These are phyloP conservation scores for Yponomeuta cagnagella DNA, from an alignment of 2,888 invertebrate species.

Conservation along the genomic window DNA sequence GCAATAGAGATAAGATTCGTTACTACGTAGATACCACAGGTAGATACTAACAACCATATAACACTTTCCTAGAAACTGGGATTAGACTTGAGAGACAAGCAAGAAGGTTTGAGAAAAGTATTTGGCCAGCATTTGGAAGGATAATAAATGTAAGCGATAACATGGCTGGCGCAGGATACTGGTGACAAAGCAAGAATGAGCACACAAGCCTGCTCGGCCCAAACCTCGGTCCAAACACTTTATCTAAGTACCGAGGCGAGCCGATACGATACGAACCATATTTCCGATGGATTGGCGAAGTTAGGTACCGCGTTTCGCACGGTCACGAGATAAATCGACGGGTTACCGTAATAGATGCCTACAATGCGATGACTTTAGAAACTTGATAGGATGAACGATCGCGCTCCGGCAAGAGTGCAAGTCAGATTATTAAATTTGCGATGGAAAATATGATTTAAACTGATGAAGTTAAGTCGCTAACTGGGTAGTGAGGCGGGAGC, in stretches of 20 bases:
- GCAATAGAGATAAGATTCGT: neutral
- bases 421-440: slow-evolving; percentile 1
- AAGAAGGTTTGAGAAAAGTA: neutral
- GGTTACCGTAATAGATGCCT: neutral
- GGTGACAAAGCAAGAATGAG: slow-evolving; percentile 1
- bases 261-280: neutral
- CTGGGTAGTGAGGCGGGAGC: neutral
- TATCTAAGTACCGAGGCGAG: neutral
- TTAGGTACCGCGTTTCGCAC: neutral
- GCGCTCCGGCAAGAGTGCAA: neutral
- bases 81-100: neutral
- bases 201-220: neutral
- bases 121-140: neutral
- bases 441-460: neutral
- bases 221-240: neutral
- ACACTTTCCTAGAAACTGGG: neutral
- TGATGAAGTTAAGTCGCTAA: neutral
- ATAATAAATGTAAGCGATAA: neutral
- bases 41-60: neutral
- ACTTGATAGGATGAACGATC: neutral
- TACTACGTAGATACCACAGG: neutral
- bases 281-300: neutral
- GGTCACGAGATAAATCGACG: slow-evolving; percentile 1
- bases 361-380: neutral
- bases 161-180: neutral